Conservation (phyloP, 2,888 invertebrate genomes). For the Cancer borealis region DNA sequence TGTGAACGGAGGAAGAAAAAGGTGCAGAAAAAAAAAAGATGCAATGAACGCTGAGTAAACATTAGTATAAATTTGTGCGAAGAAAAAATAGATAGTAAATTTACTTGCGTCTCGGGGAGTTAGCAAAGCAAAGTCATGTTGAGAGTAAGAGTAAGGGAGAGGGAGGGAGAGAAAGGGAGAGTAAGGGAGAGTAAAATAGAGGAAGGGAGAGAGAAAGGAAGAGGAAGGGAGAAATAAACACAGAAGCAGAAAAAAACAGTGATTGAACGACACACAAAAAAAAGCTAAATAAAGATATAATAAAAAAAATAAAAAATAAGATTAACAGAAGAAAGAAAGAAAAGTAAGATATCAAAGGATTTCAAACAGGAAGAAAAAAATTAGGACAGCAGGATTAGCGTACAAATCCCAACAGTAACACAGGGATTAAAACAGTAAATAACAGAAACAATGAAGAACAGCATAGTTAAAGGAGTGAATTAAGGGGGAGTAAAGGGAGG, state of each 20-base stretch:
- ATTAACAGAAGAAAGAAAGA: neutral
- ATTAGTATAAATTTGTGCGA: neutral
- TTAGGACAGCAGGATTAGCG: neutral
- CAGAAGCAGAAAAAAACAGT: neutral
- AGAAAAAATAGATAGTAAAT: neutral
- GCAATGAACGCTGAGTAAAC: neutral
- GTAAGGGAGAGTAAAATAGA: slow-evolving; percentile 31
- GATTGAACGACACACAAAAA: neutral
- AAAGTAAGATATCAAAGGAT: neutral
- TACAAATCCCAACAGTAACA: neutral
- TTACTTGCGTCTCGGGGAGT: neutral
- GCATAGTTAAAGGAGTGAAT: neutral
- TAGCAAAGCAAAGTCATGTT: neutral
- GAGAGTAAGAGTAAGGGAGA: neutral
- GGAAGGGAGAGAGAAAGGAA: neutral
- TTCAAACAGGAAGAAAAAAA: neutral
- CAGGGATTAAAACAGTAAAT: neutral
- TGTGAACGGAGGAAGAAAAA: neutral
- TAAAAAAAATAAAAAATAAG: neutral
- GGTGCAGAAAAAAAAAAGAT: neutral
- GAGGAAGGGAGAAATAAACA: neutral
- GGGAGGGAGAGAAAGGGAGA: neutral
- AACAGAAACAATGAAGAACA: neutral
- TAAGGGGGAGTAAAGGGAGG: neutral
- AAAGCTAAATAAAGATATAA: neutral